Evolutionary conservation across 2,888 invertebrate genomes (phyloP), one percentile per base, ranked within the genome.

Genomic region (Tromatobia lineatoria): DNA sequence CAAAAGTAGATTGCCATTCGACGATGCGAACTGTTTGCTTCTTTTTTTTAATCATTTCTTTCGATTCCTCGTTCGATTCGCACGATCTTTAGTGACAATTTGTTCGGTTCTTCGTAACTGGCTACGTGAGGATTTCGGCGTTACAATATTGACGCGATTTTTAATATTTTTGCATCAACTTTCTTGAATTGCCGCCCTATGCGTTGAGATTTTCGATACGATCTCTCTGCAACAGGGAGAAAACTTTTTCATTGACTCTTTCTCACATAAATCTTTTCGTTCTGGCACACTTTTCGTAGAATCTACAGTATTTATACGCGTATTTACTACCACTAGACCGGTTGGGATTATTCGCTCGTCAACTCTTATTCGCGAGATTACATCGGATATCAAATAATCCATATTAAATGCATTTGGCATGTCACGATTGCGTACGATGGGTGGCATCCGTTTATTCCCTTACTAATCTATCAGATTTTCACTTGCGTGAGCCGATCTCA

Each of bases 361-460:
- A 64, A 76, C 69, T 38, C 38, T 50, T 73, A 81, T 34, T 83
- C 73, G 47, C 71, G 64, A 69, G 54, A 73, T 66, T 66, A 77
- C 80, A 86, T 88, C 76, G 80, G 84, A 88, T 91, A 91, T 85
- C 89, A 91, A 88, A 90, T 91, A 90, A 89, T 83, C 81, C 42
- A 87, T 89, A 91, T 88, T 89, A 91, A 92, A 91, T 91, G 91
- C 91, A 92, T 91, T 92, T 91, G 91, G 91, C 91, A 90, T 91
- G 90, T 91, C 85, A 90, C 86, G 88, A 87, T 91, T 73, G 38
- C 64, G 38, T 38, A 64, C 64, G 64, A 64, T 38, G 18, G 34
- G 11, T 64, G 64, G 38, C 64, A 38, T 64, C 64, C 64, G 64
- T 64, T 61, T 34, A 29, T 3, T 59, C 59, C 13, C 59, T 29